These are phyloP conservation scores for Cephalopachus bancanus DNA, from an alignment of 2,797 vertebrate genomes.

Conservation along the genomic window DNA sequence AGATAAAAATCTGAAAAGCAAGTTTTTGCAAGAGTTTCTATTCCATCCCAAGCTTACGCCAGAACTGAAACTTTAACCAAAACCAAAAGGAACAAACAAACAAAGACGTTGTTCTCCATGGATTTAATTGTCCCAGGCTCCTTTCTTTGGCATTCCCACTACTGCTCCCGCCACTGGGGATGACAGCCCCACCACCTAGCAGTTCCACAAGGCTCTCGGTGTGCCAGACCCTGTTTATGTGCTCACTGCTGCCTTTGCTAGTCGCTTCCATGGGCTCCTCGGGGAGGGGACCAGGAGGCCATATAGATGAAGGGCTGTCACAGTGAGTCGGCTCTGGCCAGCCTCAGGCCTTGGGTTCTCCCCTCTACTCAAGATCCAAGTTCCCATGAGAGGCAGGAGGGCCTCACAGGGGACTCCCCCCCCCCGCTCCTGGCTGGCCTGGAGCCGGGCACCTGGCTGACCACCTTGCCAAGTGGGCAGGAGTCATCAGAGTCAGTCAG, in stretches of 20 bases:
- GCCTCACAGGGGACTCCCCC: neutral
- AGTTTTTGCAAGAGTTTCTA: neutral
- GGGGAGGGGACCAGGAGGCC: neutral
- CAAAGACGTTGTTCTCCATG: neutral
- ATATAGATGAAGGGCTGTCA: neutral
- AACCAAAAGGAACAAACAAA: neutral
- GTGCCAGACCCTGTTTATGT: neutral
- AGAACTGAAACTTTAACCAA: neutral
- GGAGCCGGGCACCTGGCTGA: too few relatives aligned
- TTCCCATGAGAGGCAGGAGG: neutral
- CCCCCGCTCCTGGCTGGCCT: neutral
- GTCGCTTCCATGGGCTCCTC: neutral
- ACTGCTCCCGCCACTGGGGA: fast-evolving
- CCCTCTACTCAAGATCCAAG: neutral
- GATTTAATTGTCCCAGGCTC: neutral
- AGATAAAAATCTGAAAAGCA: neutral
- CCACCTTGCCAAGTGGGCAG: neutral
- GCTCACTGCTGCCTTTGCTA: neutral
- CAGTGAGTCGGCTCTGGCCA: too few relatives aligned
- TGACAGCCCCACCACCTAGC: too few relatives aligned
- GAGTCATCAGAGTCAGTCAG: neutral
- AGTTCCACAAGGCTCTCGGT: neutral
- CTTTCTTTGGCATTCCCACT: neutral
- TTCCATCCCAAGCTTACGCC: neutral
- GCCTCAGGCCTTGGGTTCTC: neutral